Percentiles rank a stretch among this genome's conserved stretches.
Evolutionary conservation across 1,140 invertebrate genomes (phyloP).

Genomic region (Dufourea novaeangliae): DNA sequence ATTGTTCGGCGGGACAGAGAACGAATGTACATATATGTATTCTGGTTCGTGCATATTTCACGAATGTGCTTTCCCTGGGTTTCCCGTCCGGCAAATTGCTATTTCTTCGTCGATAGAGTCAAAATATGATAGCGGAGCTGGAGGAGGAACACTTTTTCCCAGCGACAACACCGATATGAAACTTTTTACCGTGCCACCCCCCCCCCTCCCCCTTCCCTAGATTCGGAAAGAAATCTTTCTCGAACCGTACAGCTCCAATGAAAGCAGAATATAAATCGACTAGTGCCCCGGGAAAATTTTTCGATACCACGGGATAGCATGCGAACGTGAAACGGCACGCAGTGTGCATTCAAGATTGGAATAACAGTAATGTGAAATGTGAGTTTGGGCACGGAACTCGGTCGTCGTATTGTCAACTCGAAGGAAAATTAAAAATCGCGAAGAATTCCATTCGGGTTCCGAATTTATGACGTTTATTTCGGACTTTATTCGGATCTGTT

Average conservation of each 20-base stretch:
- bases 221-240: slow-evolving; percentile 1
- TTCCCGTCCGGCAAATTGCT: not conserved
- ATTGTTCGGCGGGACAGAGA: not conserved
- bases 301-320: slow-evolving; percentile 3
- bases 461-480: too few relatives aligned
- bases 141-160: not conserved
- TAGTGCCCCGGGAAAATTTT: not conserved
- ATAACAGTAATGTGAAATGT: not conserved
- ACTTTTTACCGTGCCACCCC: too few relatives aligned
- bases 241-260: not conserved
- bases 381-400: not conserved
- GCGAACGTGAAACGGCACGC: not conserved
- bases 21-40: not conserved
- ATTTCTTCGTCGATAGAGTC: slow-evolving; percentile 13
- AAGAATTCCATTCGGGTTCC: not conserved
- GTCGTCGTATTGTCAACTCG: not conserved
- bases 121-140: slow-evolving; percentile 16
- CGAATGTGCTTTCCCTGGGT: not conserved
- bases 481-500: too few relatives aligned
- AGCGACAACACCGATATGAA: slow-evolving; percentile 27
- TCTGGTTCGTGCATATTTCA: slow-evolving; percentile 28
- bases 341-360: not conserved
- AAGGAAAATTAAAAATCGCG: not conserved
- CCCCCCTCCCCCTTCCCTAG: too few relatives aligned
- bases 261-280: slow-evolving; percentile 22